Evolutionary conservation across 2,888 invertebrate genomes (phyloP).

Genomic region (Platypus cylindrus): DNA sequence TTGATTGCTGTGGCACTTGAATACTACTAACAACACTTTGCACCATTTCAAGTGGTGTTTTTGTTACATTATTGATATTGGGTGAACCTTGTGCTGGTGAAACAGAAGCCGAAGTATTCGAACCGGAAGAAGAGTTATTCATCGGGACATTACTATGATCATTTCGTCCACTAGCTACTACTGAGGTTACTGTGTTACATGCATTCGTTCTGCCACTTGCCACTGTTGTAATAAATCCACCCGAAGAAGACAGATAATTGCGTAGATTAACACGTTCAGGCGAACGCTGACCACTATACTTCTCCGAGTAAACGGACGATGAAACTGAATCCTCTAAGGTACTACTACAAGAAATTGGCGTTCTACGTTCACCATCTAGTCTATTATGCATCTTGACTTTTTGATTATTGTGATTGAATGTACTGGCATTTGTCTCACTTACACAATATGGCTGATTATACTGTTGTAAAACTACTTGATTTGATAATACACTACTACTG

Average conservation of each 20-base stretch:
- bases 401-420: conserved; percentile 33
- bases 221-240: conserved; percentile 42
- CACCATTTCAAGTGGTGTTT: conserved; percentile 64
- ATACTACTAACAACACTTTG: conserved; percentile 62
- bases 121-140: conserved; percentile 42
- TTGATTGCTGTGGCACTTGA: conserved; percentile 46
- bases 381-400: conserved; percentile 31
- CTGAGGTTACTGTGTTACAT: conserved; percentile 70
- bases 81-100: conserved; percentile 19
- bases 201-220: conserved; percentile 66
- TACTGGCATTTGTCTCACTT: conserved; percentile 32
- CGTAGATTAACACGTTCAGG: conserved; percentile 34
- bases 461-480: conserved; percentile 14
- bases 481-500: conserved; percentile 24
- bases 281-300: conserved; percentile 37
- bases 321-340: conserved; percentile 55
- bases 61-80: conserved; percentile 35
- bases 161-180: conserved; percentile 60
- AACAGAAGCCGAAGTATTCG: conserved; percentile 20
- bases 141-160: conserved; percentile 67
- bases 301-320: conserved; percentile 53
- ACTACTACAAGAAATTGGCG: conserved; percentile 43
- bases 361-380: conserved; percentile 39
- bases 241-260: conserved; percentile 9
- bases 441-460: conserved; percentile 41